Conservation (phyloP, 2,888 invertebrate genomes). For the Philonicus albiceps region DNA sequence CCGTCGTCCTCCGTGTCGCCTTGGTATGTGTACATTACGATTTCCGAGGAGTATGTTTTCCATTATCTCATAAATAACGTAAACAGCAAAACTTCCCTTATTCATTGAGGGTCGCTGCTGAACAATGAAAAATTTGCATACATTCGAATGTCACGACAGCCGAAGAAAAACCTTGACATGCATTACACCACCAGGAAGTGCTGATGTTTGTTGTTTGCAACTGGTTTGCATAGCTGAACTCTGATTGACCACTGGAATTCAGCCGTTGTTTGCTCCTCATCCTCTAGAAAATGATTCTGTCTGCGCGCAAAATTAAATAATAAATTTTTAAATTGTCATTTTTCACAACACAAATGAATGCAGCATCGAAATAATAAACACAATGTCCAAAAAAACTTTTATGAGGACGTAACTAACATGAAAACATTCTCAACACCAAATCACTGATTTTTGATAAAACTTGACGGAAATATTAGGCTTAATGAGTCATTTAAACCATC, state of each 20-base stretch:
- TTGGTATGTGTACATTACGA: constrained; percentile 38
- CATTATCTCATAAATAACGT: constrained; percentile 40
- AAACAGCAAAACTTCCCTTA: constrained; percentile 40
- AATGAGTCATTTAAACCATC: too few species aligned
- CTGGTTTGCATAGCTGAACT: constrained; percentile 42
- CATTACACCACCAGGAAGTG: constrained; percentile 52
- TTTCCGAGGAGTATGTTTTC: constrained; percentile 39
- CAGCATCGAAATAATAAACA: too few species aligned
- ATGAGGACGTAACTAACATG: too few species aligned
- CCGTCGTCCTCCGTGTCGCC: neutral
- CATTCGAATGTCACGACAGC: constrained; percentile 37
- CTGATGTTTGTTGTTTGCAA: constrained; percentile 52
- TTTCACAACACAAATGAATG: neutral
- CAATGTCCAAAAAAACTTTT: neutral
- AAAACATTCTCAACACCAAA: too few species aligned
- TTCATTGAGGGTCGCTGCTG: constrained; percentile 30
- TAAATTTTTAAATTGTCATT: neutral
- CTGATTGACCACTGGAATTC: constrained; percentile 31
- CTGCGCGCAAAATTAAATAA: neutral
- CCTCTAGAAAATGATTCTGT: neutral
- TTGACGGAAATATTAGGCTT: too few species aligned
- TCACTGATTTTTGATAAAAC: too few species aligned
- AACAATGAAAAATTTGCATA: constrained; percentile 44
- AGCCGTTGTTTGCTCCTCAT: neutral
- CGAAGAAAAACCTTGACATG: constrained; percentile 53